Evolutionary conservation across 2,888 invertebrate genomes (phyloP).

Genomic region (Pyrocoelia pectoralis): DNA sequence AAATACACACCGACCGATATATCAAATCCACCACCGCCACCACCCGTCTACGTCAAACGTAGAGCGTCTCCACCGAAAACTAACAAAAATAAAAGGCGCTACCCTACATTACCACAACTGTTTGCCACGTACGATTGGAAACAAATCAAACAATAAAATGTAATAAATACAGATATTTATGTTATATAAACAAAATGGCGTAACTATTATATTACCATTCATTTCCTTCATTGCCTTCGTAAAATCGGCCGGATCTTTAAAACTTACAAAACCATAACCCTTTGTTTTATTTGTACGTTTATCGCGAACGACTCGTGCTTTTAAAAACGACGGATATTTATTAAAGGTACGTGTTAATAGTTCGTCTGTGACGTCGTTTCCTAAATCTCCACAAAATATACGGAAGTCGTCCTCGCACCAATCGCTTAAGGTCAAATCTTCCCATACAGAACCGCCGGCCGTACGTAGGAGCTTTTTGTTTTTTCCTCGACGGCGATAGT

Average conservation of each 20-base stretch:
- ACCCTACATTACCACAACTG: slow-evolving; percentile 62
- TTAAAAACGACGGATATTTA: slow-evolving; percentile 91
- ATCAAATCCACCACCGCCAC: not conserved
- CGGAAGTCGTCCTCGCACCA: slow-evolving; percentile 99
- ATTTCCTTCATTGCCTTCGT: slow-evolving; percentile 99
- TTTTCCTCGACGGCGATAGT: slow-evolving; percentile 59
- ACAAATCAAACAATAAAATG: slow-evolving; percentile 31
- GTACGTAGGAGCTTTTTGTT: slow-evolving; percentile 81
- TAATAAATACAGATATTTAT: too few species aligned
- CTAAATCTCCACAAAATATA: slow-evolving; percentile 99
- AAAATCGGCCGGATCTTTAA: slow-evolving; percentile 97
- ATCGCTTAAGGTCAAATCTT: slow-evolving; percentile 90
- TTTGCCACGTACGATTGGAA: slow-evolving; percentile 66
- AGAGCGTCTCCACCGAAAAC: slow-evolving; percentile 2
- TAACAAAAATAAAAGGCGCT: slow-evolving; percentile 46
- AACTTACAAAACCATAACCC: slow-evolving; percentile 98
- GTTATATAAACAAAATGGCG: too few species aligned
- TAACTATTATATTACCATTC: too few species aligned
- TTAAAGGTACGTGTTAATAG: slow-evolving; percentile 94
- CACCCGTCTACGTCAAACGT: slow-evolving; percentile 19
- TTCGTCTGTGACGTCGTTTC: slow-evolving; percentile 99
- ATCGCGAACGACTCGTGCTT: slow-evolving; percentile 95
- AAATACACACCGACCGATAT: slow-evolving; percentile 24
- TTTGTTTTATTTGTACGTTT: slow-evolving; percentile 97
- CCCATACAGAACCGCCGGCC: slow-evolving; percentile 96